A percentile compares a stretch with the other conserved stretches of the same genome.
Conservation (phyloP, 2,888 invertebrate species). For the Caenorhabditis japonica region DNA sequence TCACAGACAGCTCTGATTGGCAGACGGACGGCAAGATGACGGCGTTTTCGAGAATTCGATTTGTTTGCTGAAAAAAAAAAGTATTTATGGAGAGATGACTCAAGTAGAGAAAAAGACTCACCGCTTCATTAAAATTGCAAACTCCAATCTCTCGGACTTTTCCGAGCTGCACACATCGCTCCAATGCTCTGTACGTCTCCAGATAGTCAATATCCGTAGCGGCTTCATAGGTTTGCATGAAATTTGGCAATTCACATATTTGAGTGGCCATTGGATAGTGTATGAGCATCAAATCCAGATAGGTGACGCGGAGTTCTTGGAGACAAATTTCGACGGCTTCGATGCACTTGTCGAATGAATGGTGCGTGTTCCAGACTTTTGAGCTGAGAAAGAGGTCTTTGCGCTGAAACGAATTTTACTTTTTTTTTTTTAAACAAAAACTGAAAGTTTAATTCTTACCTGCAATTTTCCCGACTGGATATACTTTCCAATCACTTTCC, state of each 20-base stretch:
- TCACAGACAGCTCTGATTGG: constrained; percentile 81
- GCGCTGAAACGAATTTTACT: constrained; percentile 55
- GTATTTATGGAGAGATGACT: constrained; percentile 82
- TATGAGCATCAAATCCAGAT: constrained; percentile 74
- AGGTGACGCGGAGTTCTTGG: constrained; percentile 59
- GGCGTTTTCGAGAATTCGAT: constrained; percentile 78
- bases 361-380: constrained; percentile 77
- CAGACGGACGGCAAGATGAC: constrained; percentile 87
- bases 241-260: no score
- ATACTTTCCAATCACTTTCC: constrained; percentile 73
- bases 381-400: constrained; percentile 75
- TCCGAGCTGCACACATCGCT: constrained; percentile 59
- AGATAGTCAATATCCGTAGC: constrained; percentile 71
- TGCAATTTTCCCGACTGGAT: constrained; percentile 76
- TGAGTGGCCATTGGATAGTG: constrained; percentile 76
- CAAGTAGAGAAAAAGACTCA: constrained; percentile 82
- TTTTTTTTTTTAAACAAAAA: background rate
- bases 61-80: constrained; percentile 77
- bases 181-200: constrained; percentile 75
- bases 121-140: constrained; percentile 74
- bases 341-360: constrained; percentile 66
- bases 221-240: constrained; percentile 58
- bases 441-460: constrained; percentile 12
- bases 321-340: constrained; percentile 49
- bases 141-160: constrained; percentile 71